Conservation (phyloP, 2,797 vertebrate genomes). For the Psittacula derbiana region DNA sequence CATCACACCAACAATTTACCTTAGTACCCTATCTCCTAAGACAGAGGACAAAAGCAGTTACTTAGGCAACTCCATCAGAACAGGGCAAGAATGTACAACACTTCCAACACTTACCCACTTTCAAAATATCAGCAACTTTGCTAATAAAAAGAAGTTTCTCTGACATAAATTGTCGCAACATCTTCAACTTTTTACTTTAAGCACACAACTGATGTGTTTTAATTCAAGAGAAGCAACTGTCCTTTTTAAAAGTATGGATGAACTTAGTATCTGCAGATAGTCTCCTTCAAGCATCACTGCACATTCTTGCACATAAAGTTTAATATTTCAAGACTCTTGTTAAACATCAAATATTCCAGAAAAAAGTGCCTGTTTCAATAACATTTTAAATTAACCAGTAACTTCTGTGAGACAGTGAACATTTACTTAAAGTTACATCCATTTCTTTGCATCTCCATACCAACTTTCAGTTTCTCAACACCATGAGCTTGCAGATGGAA, state of each 20-base stretch:
- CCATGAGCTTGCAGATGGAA: background rate
- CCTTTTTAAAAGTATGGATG: background rate
- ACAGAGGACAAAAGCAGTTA: background rate
- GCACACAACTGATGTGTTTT: background rate
- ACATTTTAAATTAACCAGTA: background rate
- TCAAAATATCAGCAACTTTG: background rate
- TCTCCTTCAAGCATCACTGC: background rate
- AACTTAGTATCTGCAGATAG: background rate
- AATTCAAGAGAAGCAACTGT: background rate
- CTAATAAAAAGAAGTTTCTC: background rate
- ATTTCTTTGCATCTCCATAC: background rate
- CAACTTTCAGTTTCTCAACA: background rate
- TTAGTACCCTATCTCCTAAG: background rate
- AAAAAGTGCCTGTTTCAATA: background rate
- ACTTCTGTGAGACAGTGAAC: background rate
- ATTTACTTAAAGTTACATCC: background rate
- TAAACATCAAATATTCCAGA: background rate
- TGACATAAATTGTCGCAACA: background rate
- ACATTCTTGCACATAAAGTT: background rate
- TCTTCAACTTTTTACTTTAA: background rate
- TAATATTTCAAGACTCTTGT: background rate
- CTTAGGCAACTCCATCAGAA: background rate
- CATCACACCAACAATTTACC: background rate
- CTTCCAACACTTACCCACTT: background rate
- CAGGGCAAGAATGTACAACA: accelerated